Evolutionary conservation across 2,797 vertebrate genomes (phyloP), one percentile per base, ranked within the genome.

Genomic region (Enteromius argenteus): DNA sequence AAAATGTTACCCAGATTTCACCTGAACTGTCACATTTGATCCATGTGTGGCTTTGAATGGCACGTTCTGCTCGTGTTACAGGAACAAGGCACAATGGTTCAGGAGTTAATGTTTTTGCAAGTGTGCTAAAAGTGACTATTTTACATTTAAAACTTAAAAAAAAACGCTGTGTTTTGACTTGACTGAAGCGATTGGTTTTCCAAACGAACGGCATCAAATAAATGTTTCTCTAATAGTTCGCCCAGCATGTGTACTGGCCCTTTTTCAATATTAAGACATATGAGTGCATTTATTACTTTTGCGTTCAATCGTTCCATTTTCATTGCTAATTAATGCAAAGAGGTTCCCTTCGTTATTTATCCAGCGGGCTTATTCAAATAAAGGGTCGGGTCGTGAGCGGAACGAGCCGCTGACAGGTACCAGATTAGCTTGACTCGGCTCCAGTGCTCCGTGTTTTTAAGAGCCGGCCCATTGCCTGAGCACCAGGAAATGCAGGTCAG

Each of bases 401-500:
- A 90, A 90, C 46, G 62, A 53, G 44, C 89, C 89, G 90, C 94
- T 92, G 91, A 91, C 91, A 86, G 89, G 83, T 82, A 86, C 68
- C 92, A 85, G 87, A 80, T 83, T 51, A 64, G 73, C 72, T 83
- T 83, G 81, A 81, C 51, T 82, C 75, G 14, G 87, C 83, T 56
- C 60, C 90, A 90, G 60, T 21, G 23, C 58, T 46, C 39, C 5
- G 42, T 58, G 67, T 51, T 79, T 78, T 85, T 93, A 90, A 84
- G 89, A 90, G 85, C 90, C 90, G 64, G 75, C 85, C 90, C 89
- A 90, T 90, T 37, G 91, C 91, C 88, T 90, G 30, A 91, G 93
- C 92, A 93, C 87, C 88, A 90, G 92, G 89, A 92, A 91, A 92
- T 90, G 90, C 89, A 89, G 15, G 80, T 86, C 79, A 82, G 89